Evolutionary conservation across 2,113 vertebrate species (phyloP).

Genomic region (Andinoacara biseriatus): DNA sequence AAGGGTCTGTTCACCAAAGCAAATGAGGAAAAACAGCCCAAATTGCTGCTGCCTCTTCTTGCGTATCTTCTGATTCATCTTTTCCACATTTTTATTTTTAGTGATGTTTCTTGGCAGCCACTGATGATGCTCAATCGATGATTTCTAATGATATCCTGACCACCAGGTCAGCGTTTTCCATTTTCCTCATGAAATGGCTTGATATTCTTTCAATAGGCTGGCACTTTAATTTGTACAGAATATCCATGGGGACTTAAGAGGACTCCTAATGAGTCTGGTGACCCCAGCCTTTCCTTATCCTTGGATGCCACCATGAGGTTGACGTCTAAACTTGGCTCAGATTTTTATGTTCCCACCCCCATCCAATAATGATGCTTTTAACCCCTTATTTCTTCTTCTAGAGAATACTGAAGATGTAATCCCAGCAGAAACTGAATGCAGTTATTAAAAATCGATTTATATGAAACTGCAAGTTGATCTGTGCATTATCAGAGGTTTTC

Average conservation of each 20-base stretch:
- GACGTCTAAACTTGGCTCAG: not conserved
- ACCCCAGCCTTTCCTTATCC: not conserved
- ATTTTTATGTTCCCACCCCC: not conserved
- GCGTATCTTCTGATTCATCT: not conserved
- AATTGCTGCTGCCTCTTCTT: not conserved
- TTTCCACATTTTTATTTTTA: not conserved
- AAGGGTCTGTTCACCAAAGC: not conserved
- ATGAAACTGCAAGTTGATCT: slow-evolving; percentile 14
- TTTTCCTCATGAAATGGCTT: not conserved
- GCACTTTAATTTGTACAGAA: not conserved
- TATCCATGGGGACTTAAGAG: not conserved
- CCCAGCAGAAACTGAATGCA: not conserved
- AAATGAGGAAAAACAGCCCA: not conserved
- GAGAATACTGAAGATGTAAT: not conserved
- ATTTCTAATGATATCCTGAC: not conserved
- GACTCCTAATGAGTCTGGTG: not conserved
- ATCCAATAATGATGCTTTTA: not conserved
- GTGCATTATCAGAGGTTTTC: not conserved
- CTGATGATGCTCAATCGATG: not conserved
- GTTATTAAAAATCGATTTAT: not conserved
- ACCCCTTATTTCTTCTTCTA: not conserved
- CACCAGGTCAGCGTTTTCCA: not conserved
- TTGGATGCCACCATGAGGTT: not conserved
- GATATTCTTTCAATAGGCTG: not conserved
- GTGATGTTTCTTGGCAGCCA: not conserved